Evolutionary conservation across 2,888 invertebrate genomes (phyloP).

Genomic region (Pyrochroa serraticornis): DNA sequence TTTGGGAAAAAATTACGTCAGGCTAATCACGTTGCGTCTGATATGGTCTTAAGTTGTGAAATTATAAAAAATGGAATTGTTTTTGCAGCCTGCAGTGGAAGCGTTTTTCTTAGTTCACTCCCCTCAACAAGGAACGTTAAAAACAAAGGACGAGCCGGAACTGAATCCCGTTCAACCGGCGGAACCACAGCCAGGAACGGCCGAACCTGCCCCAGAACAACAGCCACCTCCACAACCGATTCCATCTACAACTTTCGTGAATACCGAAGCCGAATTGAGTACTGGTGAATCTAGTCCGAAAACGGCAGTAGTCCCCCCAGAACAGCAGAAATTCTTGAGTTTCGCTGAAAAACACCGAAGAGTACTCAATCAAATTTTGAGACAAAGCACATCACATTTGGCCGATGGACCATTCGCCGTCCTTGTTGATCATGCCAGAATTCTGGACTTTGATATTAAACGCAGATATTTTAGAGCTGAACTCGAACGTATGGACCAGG

Average conservation of each 20-base stretch:
- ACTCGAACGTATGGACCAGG: constrained; percentile 81
- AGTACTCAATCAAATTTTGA: constrained; percentile 86
- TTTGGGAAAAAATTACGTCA: too few species aligned
- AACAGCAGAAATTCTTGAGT: constrained; percentile 78
- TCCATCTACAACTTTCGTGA: constrained; percentile 14
- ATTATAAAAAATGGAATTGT: constrained; percentile 10
- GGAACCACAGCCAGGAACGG: not conserved
- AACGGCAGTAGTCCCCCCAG: constrained; percentile 44
- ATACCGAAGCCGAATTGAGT: constrained; percentile 24
- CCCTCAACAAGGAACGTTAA: constrained; percentile 60
- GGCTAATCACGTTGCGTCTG: too few species aligned
- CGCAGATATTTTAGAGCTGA: constrained; percentile 86
- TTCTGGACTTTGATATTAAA: constrained; percentile 90
- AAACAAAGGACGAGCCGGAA: constrained; percentile 36
- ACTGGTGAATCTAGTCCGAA: constrained; percentile 23
- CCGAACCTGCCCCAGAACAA: constrained; percentile 6
- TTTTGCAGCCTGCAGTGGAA: constrained; percentile 77
- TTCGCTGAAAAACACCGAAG: constrained; percentile 89
- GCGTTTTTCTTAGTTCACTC: constrained; percentile 90
- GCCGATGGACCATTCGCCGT: constrained; percentile 88
- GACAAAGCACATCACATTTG: constrained; percentile 78
- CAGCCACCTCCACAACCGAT: not conserved
- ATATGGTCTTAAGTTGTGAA: constrained; percentile 6
- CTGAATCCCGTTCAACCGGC: constrained; percentile 2
- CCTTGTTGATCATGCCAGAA: constrained; percentile 83